These are phyloP conservation scores for Plumapathes pennacea DNA, from an alignment of 92 coral and sea anemone species.

Conservation along the genomic window DNA sequence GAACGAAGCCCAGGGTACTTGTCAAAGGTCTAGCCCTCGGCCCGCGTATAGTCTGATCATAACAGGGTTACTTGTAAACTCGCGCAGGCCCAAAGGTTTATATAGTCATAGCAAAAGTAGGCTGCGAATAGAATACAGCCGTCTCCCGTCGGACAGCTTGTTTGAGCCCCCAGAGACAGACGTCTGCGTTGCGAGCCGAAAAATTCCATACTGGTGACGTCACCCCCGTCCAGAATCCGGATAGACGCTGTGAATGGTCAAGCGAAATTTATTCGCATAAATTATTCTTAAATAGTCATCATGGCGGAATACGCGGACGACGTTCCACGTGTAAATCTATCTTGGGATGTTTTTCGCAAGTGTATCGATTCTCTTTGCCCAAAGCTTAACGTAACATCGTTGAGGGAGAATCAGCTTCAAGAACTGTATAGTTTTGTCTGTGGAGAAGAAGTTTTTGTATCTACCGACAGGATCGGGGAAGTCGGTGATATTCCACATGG, in stretches of 20 bases:
- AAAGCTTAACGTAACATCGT: not conserved
- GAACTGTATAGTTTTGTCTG: slow-evolving; percentile 1
- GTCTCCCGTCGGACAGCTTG: too few species aligned
- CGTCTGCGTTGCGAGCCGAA: not conserved
- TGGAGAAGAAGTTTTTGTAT: slow-evolving; percentile 12
- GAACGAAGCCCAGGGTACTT: too few species aligned
- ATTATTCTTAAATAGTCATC: too few species aligned
- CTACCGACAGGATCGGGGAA: slow-evolving; percentile 21
- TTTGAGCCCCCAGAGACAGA: not conserved
- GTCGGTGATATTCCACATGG: slow-evolving; percentile 16
- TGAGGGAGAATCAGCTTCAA: not conserved
- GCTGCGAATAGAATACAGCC: too few species aligned
- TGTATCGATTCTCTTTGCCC: not conserved
- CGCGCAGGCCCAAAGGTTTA: too few species aligned
- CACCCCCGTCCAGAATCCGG: slow-evolving; percentile 7
- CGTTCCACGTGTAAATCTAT: too few species aligned
- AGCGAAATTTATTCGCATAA: too few species aligned
- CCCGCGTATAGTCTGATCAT: too few species aligned
- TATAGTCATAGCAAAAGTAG: too few species aligned
- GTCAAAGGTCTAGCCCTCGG: too few species aligned
- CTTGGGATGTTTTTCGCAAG: not conserved
- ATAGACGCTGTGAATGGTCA: slow-evolving; percentile 7
- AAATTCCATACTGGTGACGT: slow-evolving; percentile 18
- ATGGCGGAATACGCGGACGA: too few species aligned
- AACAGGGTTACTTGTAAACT: too few species aligned